Percentiles rank a stretch among this genome's conserved stretches.
Conservation (phyloP, 2,797 vertebrate genomes). For the Monodelphis domestica region DNA sequence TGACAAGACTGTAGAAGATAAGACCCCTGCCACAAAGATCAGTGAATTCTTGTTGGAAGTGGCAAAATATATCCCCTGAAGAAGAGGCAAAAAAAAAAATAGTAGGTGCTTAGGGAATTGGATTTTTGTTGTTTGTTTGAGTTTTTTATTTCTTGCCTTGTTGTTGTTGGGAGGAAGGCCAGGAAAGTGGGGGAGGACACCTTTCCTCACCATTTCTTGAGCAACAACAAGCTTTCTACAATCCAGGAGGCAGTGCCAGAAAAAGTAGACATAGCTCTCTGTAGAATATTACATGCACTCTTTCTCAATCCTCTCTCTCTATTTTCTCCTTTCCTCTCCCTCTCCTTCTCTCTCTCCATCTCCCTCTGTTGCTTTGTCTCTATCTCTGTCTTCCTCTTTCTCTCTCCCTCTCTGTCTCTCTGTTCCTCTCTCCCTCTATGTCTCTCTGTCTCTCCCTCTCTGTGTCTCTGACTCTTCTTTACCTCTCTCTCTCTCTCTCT, state of each 20-base stretch:
- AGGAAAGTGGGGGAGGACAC: background rate
- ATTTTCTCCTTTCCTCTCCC: background rate
- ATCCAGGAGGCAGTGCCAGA: background rate
- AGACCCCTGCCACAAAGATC: background rate
- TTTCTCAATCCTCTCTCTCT: background rate
- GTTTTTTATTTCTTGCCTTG: background rate
- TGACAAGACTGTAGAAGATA: background rate
- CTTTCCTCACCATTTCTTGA: background rate
- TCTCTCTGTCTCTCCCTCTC: too few species aligned
- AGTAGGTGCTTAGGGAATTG: background rate
- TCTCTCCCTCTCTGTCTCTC: background rate
- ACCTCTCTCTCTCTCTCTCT: too few species aligned
- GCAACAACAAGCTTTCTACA: background rate
- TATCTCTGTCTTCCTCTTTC: background rate
- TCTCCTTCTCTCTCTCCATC: too few species aligned
- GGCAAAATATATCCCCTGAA: background rate
- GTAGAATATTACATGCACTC: background rate
- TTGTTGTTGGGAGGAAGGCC: background rate
- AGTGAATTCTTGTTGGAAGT: background rate
- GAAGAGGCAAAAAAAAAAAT: background rate
- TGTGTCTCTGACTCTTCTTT: too few species aligned
- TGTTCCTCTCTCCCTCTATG: too few species aligned
- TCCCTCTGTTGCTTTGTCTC: background rate
- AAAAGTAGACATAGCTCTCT: background rate
- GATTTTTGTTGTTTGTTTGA: background rate